phyloP scores from a whole-genome alignment of 1,140 invertebrate species.

The Orchestia grillus region DNA sequence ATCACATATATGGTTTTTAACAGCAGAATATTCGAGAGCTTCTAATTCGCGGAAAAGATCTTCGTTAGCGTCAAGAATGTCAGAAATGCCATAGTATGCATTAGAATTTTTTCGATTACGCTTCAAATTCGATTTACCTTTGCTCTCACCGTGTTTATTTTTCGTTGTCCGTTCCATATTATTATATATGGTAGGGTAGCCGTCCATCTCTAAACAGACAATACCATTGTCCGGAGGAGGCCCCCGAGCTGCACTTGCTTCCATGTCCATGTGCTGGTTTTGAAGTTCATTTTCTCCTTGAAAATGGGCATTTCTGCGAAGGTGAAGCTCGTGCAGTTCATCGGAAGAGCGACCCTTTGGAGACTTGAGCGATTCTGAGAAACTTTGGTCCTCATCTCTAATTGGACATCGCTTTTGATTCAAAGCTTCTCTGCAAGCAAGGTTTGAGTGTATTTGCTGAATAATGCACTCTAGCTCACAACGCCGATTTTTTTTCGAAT shows the following conservation, averaged over 20 bases:
- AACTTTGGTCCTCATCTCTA: not conserved
- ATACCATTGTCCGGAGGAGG: conserved; percentile 17
- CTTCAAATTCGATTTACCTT: not conserved
- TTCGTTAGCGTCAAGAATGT: conserved; percentile 33
- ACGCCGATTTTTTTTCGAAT: not conserved
- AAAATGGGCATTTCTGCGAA: conserved; percentile 26
- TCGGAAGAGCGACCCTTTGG: not conserved
- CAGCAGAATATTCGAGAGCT: conserved; percentile 3
- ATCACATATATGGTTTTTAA: not conserved
- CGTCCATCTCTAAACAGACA: conserved; percentile 34
- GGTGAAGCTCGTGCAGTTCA: conserved; percentile 1
- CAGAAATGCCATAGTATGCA: conserved; percentile 15
- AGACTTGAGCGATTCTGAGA: not conserved
- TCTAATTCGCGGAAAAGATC: conserved; percentile 12
- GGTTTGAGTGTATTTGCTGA: conserved; percentile 41
- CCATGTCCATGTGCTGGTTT: not conserved
- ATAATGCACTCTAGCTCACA: conserved; percentile 11
- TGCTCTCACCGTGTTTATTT: not conserved
- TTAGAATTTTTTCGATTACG: conserved; percentile 10
- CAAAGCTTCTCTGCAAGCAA: conserved; percentile 30
- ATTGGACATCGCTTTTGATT: not conserved
- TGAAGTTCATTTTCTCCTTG: not conserved
- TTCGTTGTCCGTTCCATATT: not conserved
- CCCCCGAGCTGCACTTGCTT: not conserved
- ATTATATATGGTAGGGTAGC: not conserved